Percentiles rank a stretch among this genome's conserved stretches.
These are phyloP conservation scores for Sus cebifrons DNA, from an alignment of 2,797 vertebrate species.

Conservation along the genomic window DNA sequence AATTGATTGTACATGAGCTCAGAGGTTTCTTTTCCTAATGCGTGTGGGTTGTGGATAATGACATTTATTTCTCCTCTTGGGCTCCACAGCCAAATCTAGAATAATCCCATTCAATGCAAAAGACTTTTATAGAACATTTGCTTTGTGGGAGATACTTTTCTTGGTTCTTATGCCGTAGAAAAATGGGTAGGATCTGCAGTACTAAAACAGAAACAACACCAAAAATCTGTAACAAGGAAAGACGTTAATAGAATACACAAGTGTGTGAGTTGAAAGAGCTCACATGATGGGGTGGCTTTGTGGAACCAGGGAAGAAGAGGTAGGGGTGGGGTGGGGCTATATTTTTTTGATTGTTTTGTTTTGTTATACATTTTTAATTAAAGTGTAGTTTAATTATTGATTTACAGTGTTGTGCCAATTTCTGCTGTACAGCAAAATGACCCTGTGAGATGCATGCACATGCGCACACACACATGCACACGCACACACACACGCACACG, in stretches of 20 bases:
- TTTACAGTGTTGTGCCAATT: too few species aligned
- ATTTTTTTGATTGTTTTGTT: too few species aligned
- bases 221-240: not conserved
- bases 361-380: too few species aligned
- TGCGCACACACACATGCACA: too few species aligned
- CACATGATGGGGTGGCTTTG: not conserved
- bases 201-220: not conserved
- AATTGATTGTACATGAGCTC: constrained; percentile 78
- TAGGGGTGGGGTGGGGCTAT: too few species aligned
- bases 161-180: not conserved
- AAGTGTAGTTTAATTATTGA: too few species aligned
- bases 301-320: not conserved
- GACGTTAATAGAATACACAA: not conserved
- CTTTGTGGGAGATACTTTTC: not conserved
- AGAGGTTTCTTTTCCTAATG: constrained; percentile 12
- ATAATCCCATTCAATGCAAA: constrained; percentile 66
- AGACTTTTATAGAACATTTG: constrained; percentile 36
- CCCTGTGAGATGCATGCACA: too few species aligned
- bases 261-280: not conserved
- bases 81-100: constrained; percentile 49
- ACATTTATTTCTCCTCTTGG: constrained; percentile 65
- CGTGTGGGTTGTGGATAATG: constrained; percentile 59
- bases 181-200: not conserved
- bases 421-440: too few species aligned
- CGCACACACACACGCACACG: too few species aligned